Base-by-base conservation (phyloP, 2,888 invertebrate genomes). In the Drosophila infuscata region DNA sequence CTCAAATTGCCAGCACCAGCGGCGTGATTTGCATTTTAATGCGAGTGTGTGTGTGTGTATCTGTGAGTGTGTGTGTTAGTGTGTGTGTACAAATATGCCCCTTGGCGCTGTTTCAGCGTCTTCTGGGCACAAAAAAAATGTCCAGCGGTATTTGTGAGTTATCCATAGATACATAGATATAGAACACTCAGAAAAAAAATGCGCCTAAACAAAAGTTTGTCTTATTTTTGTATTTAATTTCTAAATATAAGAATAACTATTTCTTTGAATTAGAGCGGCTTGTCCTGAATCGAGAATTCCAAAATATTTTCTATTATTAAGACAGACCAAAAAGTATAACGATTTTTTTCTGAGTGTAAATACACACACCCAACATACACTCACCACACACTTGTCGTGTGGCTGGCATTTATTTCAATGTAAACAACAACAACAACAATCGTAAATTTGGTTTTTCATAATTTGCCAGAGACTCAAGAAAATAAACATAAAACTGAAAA, bases 21-120 rank as follows among this genome's bases (percentile, higher is more conserved):
- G 70, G 61, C 89, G 90, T 85, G 85, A 85, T 85, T 85, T 85
- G 85, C 85, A 89, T 85, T 89, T 85, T 78, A 89, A 89, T 85
- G 80, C 61, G 71, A 51, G 43, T 54, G 48, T 48, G n/a, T 17
- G 59, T 56, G 38, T 49, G 52, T 52, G 51, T 20, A 8, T 15
- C 11, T 33, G 1, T 33, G 11, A 9, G 35, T 41, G 46, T 41
- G 48, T 25, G 51, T 32, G 35, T 29, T 11, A 12, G 17, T 29
- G 43, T 48, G 25, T 62, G 35, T 72, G 66, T 76, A 69, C 69
- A 77, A 73, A 76, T 72, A 72, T 76, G 81, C 65, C 76, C 68
- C 59, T 38, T 68, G 77, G 76, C 68, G 76, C 72, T 64, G 35
- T 63, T 72, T 77, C 35, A 61, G 30, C 48, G 41, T 63, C 72